Evolutionary conservation across 2,113 vertebrate species (phyloP).

Genomic region (Sigmodon hispidus): DNA sequence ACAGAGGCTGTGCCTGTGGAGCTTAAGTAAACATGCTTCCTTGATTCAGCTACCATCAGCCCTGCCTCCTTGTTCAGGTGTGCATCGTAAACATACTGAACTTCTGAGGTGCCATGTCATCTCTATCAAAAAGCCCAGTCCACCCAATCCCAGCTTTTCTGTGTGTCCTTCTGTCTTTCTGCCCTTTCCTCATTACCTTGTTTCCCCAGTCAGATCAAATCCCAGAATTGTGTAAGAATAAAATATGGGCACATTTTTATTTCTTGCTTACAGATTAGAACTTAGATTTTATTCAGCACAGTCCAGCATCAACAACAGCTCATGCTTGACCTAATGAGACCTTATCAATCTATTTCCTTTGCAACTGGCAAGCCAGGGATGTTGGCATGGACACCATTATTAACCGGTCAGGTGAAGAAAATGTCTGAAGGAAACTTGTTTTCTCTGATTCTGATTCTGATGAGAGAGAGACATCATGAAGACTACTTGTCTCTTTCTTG

Average conservation of each 20-base stretch:
- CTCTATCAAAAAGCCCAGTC: neutral
- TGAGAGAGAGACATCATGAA: neutral
- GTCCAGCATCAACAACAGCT: neutral
- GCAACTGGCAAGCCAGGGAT: neutral
- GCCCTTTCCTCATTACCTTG: neutral
- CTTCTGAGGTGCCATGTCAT: neutral
- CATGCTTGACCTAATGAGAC: neutral
- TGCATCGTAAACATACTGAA: neutral
- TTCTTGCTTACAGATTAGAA: neutral
- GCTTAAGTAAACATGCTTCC: neutral
- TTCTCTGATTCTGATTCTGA: conserved; percentile 13
- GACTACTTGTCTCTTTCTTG: neutral
- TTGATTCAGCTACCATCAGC: neutral
- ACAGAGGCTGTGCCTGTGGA: neutral
- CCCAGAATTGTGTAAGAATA: neutral
- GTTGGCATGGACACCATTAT: neutral
- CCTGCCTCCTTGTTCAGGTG: neutral
- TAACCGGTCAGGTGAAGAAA: neutral
- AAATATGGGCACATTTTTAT: neutral
- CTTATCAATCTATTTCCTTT: neutral
- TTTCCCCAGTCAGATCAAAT: neutral
- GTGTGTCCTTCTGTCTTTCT: neutral
- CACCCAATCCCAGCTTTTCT: neutral
- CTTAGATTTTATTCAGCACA: neutral
- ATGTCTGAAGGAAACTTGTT: neutral